phyloP scores from a whole-genome alignment of 2,113 vertebrate species.

The Hoplias malabaricus region DNA sequence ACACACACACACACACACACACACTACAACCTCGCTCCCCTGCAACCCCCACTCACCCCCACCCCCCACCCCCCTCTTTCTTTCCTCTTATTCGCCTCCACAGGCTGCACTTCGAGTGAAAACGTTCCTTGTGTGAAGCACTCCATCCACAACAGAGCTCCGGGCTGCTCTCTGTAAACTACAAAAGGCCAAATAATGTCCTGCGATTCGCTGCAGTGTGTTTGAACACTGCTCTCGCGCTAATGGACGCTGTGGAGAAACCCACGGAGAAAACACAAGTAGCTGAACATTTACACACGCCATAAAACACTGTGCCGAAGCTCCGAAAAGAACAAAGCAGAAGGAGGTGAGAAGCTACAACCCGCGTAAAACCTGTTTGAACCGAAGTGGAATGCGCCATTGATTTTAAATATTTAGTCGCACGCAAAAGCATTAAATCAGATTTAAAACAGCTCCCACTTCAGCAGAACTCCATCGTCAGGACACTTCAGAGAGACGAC shows the following conservation, averaged over 20 bases:
- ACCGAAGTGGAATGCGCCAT: background rate
- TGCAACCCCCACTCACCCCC: background rate
- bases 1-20: background rate
- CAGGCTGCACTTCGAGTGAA: constrained; percentile 5
- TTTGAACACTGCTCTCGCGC: too few species aligned
- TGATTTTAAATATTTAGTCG: background rate
- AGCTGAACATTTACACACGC: constrained; percentile 7
- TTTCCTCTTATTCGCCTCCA: background rate
- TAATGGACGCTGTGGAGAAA: constrained; percentile 24
- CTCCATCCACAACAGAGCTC: constrained; percentile 19
- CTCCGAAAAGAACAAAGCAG: background rate
- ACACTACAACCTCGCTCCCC: background rate
- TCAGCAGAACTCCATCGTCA: background rate
- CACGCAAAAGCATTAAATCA: background rate
- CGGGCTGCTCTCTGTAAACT: background rate
- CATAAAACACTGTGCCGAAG: constrained; percentile 4
- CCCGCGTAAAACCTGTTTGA: background rate
- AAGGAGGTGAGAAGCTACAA: background rate
- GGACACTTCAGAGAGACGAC: background rate
- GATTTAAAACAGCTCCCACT: too few species aligned
- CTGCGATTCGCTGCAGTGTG: constrained; percentile 34
- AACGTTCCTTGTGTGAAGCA: constrained; percentile 11
- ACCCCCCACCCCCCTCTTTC: background rate
- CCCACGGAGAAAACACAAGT: background rate
- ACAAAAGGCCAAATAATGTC: background rate